Evolutionary conservation across 1,140 invertebrate species (phyloP).

Genomic region (Drosophila ananassae): DNA sequence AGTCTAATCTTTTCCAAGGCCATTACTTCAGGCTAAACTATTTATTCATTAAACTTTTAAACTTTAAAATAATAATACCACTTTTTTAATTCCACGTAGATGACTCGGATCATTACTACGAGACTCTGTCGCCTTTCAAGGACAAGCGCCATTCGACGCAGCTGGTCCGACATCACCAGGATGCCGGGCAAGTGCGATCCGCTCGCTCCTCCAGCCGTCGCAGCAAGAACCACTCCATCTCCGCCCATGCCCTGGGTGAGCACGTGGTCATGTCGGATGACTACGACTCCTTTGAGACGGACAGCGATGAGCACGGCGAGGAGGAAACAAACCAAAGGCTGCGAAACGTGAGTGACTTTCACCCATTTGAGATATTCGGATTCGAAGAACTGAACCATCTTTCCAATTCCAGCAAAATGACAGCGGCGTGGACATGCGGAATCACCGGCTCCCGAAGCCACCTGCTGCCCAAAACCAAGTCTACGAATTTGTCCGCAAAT

Average conservation of each 20-base stretch:
- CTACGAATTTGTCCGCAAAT: slow-evolving; percentile 85
- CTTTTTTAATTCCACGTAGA: slow-evolving; percentile 39
- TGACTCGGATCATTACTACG: slow-evolving; percentile 87
- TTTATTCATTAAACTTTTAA: too few species aligned
- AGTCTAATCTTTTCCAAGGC: not conserved
- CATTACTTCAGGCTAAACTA: too few species aligned
- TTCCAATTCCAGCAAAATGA: slow-evolving; percentile 76
- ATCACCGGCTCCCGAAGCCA: slow-evolving; percentile 86
- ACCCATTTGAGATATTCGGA: not conserved
- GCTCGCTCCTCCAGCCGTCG: slow-evolving; percentile 52
- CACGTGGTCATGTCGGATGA: slow-evolving; percentile 84
- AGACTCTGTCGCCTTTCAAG: slow-evolving; percentile 85
- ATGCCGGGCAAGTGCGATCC: slow-evolving; percentile 23
- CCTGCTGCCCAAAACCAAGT: slow-evolving; percentile 85
- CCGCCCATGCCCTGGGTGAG: slow-evolving; percentile 64
- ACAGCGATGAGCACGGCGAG: slow-evolving; percentile 84
- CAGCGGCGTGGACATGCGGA: slow-evolving; percentile 85
- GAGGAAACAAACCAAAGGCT: slow-evolving; percentile 84
- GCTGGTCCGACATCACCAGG: slow-evolving; percentile 46
- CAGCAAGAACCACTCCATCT: slow-evolving; percentile 60
- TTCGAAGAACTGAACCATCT: not conserved
- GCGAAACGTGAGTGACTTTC: slow-evolving; percentile 57
- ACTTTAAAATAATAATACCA: not conserved
- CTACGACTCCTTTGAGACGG: slow-evolving; percentile 88
- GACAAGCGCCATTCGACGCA: slow-evolving; percentile 73